A percentile compares a stretch with the other conserved stretches of the same genome.
These are phyloP conservation scores for Parazoanthus swiftii DNA, from an alignment of 92 coral and sea anemone genomes.

Conservation along the genomic window DNA sequence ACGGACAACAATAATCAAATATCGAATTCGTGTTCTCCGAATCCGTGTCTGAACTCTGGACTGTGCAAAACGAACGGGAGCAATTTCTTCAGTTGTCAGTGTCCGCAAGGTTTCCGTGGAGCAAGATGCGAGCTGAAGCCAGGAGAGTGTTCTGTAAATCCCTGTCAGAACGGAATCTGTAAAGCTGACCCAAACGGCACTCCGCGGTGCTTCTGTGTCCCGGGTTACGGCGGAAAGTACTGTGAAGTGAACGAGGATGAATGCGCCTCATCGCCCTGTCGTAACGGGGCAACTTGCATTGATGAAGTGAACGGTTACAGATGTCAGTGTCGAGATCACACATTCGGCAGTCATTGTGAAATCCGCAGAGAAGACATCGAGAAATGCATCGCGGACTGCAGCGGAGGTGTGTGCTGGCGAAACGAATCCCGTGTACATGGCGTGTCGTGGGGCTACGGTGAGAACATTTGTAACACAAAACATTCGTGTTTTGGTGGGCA, in stretches of 20 bases:
- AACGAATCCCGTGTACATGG: constrained; percentile 56
- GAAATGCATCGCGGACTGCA: constrained; percentile 72
- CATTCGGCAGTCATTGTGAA: constrained; percentile 92
- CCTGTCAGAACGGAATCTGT: constrained; percentile 79
- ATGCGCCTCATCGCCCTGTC: constrained; percentile 91
- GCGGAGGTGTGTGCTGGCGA: constrained; percentile 88
- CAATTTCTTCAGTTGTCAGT: constrained; percentile 71
- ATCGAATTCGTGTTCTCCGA: constrained; percentile 73
- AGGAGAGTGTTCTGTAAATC: constrained; percentile 66
- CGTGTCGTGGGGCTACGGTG: constrained; percentile 90
- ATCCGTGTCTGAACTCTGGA: constrained; percentile 92
- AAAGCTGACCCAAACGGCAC: constrained; percentile 59
- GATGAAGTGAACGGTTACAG: constrained; percentile 88
- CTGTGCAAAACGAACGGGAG: constrained; percentile 69
- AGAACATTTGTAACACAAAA: constrained; percentile 80
- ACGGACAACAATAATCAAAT: constrained; percentile 22
- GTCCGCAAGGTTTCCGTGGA: constrained; percentile 78
- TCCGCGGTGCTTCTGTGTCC: constrained; percentile 75
- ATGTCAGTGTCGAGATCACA: constrained; percentile 74
- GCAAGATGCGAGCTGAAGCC: constrained; percentile 68
- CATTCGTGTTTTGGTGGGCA: constrained; percentile 88
- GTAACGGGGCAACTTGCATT: constrained; percentile 84
- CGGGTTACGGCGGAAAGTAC: constrained; percentile 78
- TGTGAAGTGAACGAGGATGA: constrained; percentile 90
- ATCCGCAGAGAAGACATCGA: constrained; percentile 65